Evolutionary conservation across 1,140 invertebrate species (phyloP).

Genomic region (Zelostemma sp.): DNA sequence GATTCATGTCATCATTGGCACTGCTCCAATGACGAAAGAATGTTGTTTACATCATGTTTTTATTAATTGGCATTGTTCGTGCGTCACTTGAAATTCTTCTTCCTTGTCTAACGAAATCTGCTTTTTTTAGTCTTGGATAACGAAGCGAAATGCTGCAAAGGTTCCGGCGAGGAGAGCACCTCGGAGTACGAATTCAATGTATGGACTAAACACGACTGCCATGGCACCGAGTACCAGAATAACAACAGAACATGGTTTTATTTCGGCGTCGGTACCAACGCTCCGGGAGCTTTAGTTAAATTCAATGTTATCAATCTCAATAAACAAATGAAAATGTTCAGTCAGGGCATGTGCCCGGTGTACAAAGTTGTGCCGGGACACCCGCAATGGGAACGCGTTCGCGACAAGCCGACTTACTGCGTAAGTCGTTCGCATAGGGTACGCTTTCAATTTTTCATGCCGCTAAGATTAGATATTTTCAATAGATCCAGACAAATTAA

Average conservation of each 20-base stretch:
- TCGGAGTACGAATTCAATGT: constrained; percentile 88
- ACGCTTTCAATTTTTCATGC: too few relatives aligned
- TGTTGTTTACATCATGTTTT: background rate
- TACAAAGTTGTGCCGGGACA: constrained; percentile 78
- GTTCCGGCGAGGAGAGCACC: constrained; percentile 60
- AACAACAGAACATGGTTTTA: constrained; percentile 94
- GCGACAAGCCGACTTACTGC: constrained; percentile 76
- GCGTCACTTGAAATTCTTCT: background rate
- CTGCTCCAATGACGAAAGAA: background rate
- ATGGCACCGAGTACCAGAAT: constrained; percentile 90
- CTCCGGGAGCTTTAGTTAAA: constrained; percentile 75
- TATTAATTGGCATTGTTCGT: background rate
- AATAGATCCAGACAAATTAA: too few relatives aligned
- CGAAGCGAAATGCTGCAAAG: constrained; percentile 52
- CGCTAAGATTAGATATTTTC: too few relatives aligned
- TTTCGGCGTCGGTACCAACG: constrained; percentile 81
- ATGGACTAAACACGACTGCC: constrained; percentile 92
- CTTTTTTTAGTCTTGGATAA: constrained; percentile 13
- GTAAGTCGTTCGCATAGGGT: constrained; percentile 61
- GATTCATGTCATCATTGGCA: too few relatives aligned
- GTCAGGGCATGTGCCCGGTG: constrained; percentile 91
- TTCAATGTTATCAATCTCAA: constrained; percentile 91
- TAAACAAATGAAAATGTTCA: constrained; percentile 90
- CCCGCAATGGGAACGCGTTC: constrained; percentile 84
- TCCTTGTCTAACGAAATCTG: background rate